phyloP scores from a whole-genome alignment of 2,797 vertebrate genomes.

The Pristis pectinata region DNA sequence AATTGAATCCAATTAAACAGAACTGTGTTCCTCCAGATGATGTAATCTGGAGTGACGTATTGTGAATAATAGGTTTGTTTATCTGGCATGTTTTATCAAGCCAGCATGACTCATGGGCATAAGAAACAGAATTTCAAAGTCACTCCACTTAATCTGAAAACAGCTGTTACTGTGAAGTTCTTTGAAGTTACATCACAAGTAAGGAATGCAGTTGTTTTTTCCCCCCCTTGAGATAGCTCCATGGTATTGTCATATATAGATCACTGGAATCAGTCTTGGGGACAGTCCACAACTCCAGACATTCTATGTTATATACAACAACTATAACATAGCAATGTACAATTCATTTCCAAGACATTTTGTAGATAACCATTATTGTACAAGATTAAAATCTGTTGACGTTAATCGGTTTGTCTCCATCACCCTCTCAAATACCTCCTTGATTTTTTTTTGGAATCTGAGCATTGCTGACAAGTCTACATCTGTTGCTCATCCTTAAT shows the following conservation, averaged over 20 bases:
- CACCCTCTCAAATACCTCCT: neutral
- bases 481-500: too few relatives aligned
- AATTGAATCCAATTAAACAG: neutral
- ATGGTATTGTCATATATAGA: neutral
- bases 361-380: neutral
- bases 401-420: neutral
- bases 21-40: neutral
- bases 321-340: neutral
- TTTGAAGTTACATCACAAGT: neutral
- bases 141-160: neutral
- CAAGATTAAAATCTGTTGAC: neutral
- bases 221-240: neutral
- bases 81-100: constrained; percentile 21
- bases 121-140: neutral
- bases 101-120: constrained; percentile 14
- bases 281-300: neutral
- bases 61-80: neutral
- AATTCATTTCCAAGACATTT: neutral
- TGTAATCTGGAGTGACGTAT: constrained; percentile 18
- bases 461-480: too few relatives aligned
- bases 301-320: neutral
- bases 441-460: neutral
- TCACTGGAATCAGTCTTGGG: neutral
- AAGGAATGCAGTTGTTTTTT: neutral
- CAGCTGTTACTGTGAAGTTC: neutral